A percentile compares a stretch with the other conserved stretches of the same genome.
Conservation (phyloP, 2,888 invertebrate genomes). For the Steinernema hermaphroditum region DNA sequence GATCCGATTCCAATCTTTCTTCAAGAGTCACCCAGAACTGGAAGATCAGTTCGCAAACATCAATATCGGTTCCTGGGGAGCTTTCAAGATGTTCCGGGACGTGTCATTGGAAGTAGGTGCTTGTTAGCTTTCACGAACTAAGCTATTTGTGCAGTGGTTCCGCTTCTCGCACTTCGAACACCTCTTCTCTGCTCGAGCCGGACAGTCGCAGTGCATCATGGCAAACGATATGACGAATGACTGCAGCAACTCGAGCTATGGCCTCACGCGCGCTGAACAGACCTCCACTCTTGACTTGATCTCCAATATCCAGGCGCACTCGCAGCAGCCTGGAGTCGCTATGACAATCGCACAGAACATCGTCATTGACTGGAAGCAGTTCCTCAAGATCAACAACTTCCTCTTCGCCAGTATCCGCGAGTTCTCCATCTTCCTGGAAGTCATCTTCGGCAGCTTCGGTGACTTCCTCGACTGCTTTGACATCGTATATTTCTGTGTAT, state of each 20-base stretch:
- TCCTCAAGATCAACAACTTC: neutral
- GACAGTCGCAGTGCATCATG: neutral
- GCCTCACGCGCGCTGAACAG: neutral
- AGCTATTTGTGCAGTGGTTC: too few species aligned
- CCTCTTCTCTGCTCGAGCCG: neutral
- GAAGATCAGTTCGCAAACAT: neutral
- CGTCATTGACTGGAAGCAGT: neutral
- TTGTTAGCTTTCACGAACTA: too few species aligned
- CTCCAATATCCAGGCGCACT: neutral
- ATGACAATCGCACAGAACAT: neutral
- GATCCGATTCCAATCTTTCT: neutral
- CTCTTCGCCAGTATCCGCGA: conserved; percentile 9
- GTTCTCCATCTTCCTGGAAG: neutral
- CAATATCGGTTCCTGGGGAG: too few species aligned
- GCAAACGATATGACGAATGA: neutral
- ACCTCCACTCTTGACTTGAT: neutral
- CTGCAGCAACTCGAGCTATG: neutral
- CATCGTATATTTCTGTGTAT: neutral
- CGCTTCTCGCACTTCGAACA: neutral
- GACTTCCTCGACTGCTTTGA: conserved; percentile 6
- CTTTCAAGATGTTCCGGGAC: too few species aligned
- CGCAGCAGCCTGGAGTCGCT: neutral
- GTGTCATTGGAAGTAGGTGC: too few species aligned
- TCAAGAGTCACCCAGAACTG: neutral
- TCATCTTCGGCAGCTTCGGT: neutral